Evolutionary conservation across 1,140 invertebrate species (phyloP).

Genomic region (Pinna nobilis): DNA sequence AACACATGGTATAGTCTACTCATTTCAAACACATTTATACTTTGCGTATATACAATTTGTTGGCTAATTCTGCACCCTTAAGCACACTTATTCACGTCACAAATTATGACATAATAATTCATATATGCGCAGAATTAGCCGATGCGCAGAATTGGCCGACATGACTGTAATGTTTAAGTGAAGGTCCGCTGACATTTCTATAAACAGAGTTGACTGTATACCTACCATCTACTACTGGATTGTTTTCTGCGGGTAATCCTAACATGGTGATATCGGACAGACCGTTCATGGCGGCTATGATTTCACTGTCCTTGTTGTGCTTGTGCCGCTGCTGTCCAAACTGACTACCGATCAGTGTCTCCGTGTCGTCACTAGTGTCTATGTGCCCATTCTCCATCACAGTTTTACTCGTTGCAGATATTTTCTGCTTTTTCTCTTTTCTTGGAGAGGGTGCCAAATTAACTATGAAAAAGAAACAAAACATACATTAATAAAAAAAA

Average conservation of each 20-base stretch:
- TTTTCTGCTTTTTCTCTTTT: constrained; percentile 55
- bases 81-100: too few relatives aligned
- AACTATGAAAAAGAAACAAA: constrained; percentile 37
- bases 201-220: too few relatives aligned
- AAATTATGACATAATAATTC: too few relatives aligned
- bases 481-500: not conserved
- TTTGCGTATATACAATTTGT: not conserved
- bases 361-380: constrained; percentile 57
- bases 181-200: too few relatives aligned
- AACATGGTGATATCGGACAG: constrained; percentile 38
- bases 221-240: constrained; percentile 45
- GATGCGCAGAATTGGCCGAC: too few relatives aligned
- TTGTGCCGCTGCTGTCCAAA: constrained; percentile 45
- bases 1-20: not conserved
- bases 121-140: too few relatives aligned
- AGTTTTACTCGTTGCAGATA: constrained; percentile 55
- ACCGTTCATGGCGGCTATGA: constrained; percentile 39
- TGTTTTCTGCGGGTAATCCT: constrained; percentile 41
- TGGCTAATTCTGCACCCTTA: not conserved
- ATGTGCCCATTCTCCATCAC: constrained; percentile 59
- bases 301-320: constrained; percentile 43
- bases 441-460: constrained; percentile 44
- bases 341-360: constrained; percentile 57
- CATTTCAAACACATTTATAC: not conserved
- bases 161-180: too few relatives aligned